A percentile compares a stretch with the other conserved stretches of the same genome.
Evolutionary conservation across 2,888 invertebrate genomes (phyloP).

Genomic region (Macaria notata): DNA sequence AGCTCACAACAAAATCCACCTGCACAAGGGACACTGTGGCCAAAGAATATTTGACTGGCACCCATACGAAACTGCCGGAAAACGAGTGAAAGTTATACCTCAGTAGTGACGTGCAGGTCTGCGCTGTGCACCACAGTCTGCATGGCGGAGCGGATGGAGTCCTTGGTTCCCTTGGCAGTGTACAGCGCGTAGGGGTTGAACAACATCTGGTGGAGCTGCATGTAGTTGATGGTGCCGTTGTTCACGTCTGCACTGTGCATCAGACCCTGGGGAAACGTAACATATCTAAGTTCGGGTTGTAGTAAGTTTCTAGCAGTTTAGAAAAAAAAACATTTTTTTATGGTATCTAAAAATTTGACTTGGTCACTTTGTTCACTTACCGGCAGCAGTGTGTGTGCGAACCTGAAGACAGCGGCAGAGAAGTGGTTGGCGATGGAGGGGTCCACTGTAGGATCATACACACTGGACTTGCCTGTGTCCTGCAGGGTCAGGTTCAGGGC

Average conservation of each 20-base stretch:
- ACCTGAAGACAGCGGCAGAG: slow-evolving; percentile 92
- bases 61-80: too few species aligned
- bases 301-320: too few species aligned
- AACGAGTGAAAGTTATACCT: slow-evolving; percentile 63
- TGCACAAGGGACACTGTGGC: too few species aligned
- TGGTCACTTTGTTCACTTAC: slow-evolving; percentile 53
- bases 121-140: slow-evolving; percentile 84
- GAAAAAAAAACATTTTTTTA: too few species aligned
- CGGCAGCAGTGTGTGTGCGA: slow-evolving; percentile 93
- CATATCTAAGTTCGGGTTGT: background rate
- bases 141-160: slow-evolving; percentile 85
- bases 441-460: slow-evolving; percentile 86
- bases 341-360: too few species aligned
- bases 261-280: slow-evolving; percentile 77
- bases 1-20: too few species aligned
- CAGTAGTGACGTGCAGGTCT: slow-evolving; percentile 84
- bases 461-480: slow-evolving; percentile 70
- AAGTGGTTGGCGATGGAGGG: slow-evolving; percentile 92
- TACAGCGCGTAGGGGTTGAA: slow-evolving; percentile 91
- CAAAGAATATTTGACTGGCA: too few species aligned
- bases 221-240: slow-evolving; percentile 81
- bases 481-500: slow-evolving; percentile 78
- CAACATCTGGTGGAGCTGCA: slow-evolving; percentile 89
- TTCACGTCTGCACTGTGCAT: slow-evolving; percentile 85
- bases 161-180: slow-evolving; percentile 82